Evolutionary conservation across 2,113 vertebrate species (phyloP).

Genomic region (Cariama cristata): DNA sequence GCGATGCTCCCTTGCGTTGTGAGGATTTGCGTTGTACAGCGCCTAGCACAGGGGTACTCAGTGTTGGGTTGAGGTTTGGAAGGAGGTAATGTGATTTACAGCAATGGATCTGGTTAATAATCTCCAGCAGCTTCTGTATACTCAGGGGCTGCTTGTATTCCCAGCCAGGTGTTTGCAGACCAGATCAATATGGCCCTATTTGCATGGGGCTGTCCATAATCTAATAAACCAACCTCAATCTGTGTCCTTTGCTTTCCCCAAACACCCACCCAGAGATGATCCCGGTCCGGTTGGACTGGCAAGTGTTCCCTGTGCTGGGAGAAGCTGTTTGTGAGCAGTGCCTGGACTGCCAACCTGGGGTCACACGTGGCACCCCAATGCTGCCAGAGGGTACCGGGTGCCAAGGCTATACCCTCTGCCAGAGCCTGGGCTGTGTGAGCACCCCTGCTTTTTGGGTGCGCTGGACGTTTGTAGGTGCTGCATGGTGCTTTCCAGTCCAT

Average conservation of each 20-base stretch:
- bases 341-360: background rate
- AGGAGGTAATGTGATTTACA: slow-evolving; percentile 65
- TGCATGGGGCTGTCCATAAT: slow-evolving; percentile 61
- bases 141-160: slow-evolving; percentile 66
- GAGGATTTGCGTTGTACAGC: background rate
- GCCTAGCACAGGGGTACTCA: accelerated
- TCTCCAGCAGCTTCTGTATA: slow-evolving; percentile 69
- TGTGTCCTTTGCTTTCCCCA: background rate
- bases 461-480: background rate
- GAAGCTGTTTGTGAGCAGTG: background rate
- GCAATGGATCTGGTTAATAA: slow-evolving; percentile 69
- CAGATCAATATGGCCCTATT: slow-evolving; percentile 66
- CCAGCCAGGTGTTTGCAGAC: slow-evolving; percentile 71
- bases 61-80: slow-evolving; percentile 18
- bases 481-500: accelerated
- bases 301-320: accelerated
- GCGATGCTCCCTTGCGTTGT: background rate
- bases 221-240: slow-evolving; percentile 46
- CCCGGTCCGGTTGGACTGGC: accelerated
- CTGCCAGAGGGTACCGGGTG: background rate
- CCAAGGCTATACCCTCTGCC: background rate
- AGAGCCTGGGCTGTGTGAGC: accelerated
- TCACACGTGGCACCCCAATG: accelerated
- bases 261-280: background rate
- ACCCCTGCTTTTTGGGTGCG: background rate